Percentiles rank a stretch among this genome's conserved stretches.
phyloP scores from a whole-genome alignment of 2,113 vertebrate genomes.

The Muntiacus muntjak region DNA sequence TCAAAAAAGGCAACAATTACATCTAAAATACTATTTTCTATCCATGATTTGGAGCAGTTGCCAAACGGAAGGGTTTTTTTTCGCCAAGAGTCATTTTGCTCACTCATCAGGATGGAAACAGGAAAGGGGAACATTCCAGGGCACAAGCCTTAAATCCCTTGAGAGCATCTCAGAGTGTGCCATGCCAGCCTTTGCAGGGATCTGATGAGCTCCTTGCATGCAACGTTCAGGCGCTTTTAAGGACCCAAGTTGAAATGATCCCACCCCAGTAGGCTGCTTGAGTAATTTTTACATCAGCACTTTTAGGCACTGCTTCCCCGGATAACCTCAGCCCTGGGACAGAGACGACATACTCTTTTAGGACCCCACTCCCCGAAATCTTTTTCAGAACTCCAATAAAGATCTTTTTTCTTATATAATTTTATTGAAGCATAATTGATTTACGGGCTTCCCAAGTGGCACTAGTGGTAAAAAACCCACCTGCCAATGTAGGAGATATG shows the following conservation, averaged over 20 bases:
- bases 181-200: not conserved
- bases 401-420: not conserved
- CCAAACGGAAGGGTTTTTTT: not conserved
- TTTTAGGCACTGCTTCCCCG: not conserved
- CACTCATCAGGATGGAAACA: not conserved
- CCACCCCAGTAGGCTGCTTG: not conserved
- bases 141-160: not conserved
- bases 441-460: not conserved
- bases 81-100: not conserved
- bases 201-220: not conserved
- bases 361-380: not conserved
- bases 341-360: not conserved
- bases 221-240: not conserved
- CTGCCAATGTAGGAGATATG: not conserved
- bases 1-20: constrained; percentile 26
- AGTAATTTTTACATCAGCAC: not conserved
- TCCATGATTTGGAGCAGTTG: not conserved
- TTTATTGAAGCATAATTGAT: not conserved
- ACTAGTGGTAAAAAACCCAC: not conserved
- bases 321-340: not conserved
- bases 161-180: not conserved
- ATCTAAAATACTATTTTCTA: constrained; percentile 42
- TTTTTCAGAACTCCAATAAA: not conserved
- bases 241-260: not conserved
- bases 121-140: constrained; percentile 6